Evolutionary conservation across 2,797 vertebrate genomes (phyloP), one percentile per base, ranked within the genome.

Genomic region (Tadarida brasiliensis): DNA sequence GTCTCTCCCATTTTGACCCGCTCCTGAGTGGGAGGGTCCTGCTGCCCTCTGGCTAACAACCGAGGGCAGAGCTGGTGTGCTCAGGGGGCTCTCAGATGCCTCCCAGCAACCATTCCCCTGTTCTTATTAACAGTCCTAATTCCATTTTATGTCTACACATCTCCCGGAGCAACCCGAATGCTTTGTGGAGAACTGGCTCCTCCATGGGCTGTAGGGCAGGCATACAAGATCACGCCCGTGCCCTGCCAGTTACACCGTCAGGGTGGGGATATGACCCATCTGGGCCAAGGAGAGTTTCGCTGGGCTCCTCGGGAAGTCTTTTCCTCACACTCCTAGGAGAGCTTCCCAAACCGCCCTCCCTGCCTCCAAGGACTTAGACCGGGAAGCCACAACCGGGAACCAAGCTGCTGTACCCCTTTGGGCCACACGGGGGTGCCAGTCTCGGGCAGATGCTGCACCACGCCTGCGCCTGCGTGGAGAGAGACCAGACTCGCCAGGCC

Each of bases 391-490:
- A 57, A 35, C 49, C 30, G 4, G 1, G 16, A 44, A 10, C 22
- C 22, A 16, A 70, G 76, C 76, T 24, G 67, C 71, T 76, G n/a
- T 70, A 65, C 26, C 30, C 17, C 20, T 22, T 28, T 30, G 0
- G 26, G 33, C 85, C 95, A 92, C 96, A 73, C 0, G 30, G 22
- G 80, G 77, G 56, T 19, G 10, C 76, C 59, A 67, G 65, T 57
- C 68, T 73, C 63, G 0, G 39, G 44, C 3, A 4, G 77, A 7
- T 6, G 56, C 16, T 2, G 15, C 12, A 0, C 0, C 47, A 1
- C 0, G 0, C 30, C 22, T 1, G 1, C 12, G 65, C n/a, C 33
- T 33, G 8, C 7, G 22, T 24, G 44, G 33, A 74, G 12, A 51
- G 11, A 74, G 20, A 39, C 86, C 59, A 20, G n/a, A 54, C 26